Conservation (phyloP, 1,140 invertebrate species). For the Schlechtendalia chinensis region DNA sequence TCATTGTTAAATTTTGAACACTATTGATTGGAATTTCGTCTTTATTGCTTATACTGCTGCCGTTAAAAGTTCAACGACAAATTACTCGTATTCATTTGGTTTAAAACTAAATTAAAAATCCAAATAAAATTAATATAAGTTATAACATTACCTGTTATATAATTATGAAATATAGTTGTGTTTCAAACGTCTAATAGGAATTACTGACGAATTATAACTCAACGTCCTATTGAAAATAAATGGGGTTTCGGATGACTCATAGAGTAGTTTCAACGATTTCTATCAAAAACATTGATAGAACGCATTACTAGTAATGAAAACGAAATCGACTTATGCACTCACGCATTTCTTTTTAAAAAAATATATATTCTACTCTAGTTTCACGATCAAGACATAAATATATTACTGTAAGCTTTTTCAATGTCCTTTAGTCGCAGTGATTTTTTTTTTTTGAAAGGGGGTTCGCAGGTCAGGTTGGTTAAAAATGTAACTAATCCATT, state of each 20-base stretch:
- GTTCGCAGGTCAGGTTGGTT: constrained; percentile 1
- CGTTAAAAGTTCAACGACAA: no score
- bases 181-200: constrained; percentile 2
- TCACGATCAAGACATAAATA: constrained; percentile 9
- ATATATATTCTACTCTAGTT: constrained; percentile 18
- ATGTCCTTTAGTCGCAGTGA: not conserved
- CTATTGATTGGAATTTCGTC: no score
- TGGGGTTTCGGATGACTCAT: not conserved
- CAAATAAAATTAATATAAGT: no score
- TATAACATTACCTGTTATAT: not conserved
- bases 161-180: not conserved
- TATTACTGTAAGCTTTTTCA: constrained; percentile 30
- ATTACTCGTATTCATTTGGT: no score
- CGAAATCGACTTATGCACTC: constrained; percentile 18
- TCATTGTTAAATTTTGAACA: no score
- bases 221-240: constrained; percentile 2
- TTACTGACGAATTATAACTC: not conserved
- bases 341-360: constrained; percentile 25
- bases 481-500: constrained; percentile 48
- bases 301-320: constrained; percentile 33
- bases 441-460: constrained; percentile 26
- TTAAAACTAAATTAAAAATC: no score
- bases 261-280: constrained; percentile 17
- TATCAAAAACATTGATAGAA: constrained; percentile 30
- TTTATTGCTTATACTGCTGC: no score